These are phyloP conservation scores for Ostrea denselamellosa DNA, from an alignment of 1,140 invertebrate genomes.

Conservation along the genomic window DNA sequence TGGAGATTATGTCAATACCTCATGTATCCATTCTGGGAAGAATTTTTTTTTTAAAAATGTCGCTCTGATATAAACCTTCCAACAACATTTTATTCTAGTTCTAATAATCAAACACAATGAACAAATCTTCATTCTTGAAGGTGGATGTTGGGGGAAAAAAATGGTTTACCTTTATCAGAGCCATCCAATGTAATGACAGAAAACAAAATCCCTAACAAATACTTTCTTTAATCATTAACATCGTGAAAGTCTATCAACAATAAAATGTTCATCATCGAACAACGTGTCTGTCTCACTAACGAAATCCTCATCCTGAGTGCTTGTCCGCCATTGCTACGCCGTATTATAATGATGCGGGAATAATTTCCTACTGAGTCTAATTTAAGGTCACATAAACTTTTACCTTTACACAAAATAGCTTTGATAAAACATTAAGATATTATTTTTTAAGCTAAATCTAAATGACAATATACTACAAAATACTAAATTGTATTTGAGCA, in stretches of 20 bases:
- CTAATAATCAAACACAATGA: background rate
- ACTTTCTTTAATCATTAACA: background rate
- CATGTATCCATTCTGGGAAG: background rate
- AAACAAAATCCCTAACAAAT: background rate
- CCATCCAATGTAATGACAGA: background rate
- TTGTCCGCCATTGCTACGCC: slow-evolving; percentile 30
- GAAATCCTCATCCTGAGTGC: background rate
- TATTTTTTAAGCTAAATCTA: background rate
- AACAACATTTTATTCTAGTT: no score
- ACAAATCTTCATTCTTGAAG: background rate
- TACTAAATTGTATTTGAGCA: slow-evolving; percentile 18
- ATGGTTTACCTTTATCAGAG: background rate
- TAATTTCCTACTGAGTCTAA: slow-evolving; percentile 35
- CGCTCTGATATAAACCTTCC: no score
- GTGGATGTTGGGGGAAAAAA: background rate
- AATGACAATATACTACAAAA: background rate
- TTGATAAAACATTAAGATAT: background rate
- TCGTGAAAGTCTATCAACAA: background rate
- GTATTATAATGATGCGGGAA: slow-evolving; percentile 39
- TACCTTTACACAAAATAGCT: slow-evolving; percentile 4
- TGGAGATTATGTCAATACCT: slow-evolving; percentile 3
- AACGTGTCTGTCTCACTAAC: background rate
- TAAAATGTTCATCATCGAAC: background rate
- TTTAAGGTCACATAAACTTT: slow-evolving; percentile 38
- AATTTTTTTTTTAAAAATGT: background rate